phyloP scores from a whole-genome alignment of 2,888 invertebrate genomes.

The Ennomos erosarius region DNA sequence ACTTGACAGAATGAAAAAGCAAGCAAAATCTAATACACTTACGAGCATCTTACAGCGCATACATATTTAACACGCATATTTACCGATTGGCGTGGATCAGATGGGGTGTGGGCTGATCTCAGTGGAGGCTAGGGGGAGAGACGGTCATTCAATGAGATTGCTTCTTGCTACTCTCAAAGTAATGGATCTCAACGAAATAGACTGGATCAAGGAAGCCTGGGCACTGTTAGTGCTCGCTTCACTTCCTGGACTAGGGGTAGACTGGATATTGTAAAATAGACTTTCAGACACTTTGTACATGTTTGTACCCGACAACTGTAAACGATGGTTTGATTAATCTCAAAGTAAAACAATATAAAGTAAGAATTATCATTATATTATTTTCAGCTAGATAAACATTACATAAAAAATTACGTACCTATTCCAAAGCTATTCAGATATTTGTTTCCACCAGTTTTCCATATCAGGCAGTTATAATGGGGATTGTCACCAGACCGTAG shows the following conservation, averaged over 20 bases:
- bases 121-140: constrained; percentile 62
- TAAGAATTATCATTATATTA: too few species aligned
- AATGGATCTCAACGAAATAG: constrained; percentile 85
- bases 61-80: constrained; percentile 86
- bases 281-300: constrained; percentile 7
- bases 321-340: too few species aligned
- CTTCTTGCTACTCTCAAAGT: constrained; percentile 84
- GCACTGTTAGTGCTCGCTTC: constrained; percentile 67
- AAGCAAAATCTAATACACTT: constrained; percentile 84
- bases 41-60: constrained; percentile 81
- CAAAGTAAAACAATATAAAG: too few species aligned
- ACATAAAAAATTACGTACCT: too few species aligned
- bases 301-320: too few species aligned
- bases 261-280: constrained; percentile 37
- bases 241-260: constrained; percentile 39
- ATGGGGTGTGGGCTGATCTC: constrained; percentile 57
- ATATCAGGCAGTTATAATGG: constrained; percentile 30
- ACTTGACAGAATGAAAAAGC: constrained; percentile 81
- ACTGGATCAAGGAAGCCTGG: constrained; percentile 80
- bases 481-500: constrained; percentile 49
- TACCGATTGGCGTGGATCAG: constrained; percentile 83
- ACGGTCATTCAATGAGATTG: constrained; percentile 86
- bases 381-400: too few species aligned
- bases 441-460: constrained; percentile 13
- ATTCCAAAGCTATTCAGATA: too few species aligned